These are phyloP conservation scores for Caerostris darwini DNA, from an alignment of 1,140 invertebrate species.

Conservation along the genomic window DNA sequence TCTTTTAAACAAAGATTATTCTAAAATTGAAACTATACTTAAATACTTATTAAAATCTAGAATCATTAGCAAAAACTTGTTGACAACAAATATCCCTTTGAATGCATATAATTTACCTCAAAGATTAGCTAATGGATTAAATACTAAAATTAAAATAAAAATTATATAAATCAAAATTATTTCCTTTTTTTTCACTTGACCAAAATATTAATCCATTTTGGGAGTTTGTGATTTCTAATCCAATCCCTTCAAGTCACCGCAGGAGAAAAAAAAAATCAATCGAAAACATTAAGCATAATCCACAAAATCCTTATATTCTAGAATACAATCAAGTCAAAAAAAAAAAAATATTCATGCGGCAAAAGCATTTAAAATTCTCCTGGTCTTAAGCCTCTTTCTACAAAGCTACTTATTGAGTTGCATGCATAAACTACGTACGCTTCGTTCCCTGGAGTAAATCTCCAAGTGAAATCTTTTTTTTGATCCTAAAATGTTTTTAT, in stretches of 20 bases:
- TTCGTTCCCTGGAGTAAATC: neutral
- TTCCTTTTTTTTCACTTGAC: neutral
- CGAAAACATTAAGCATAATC: neutral
- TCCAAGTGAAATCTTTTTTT: conserved; percentile 28
- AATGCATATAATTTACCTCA: no score
- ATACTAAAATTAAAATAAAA: no score
- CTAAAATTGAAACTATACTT: no score
- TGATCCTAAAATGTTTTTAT: conserved; percentile 16
- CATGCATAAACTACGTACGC: neutral
- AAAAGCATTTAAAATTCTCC: neutral
- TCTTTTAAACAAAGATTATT: no score
- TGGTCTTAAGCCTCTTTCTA: neutral
- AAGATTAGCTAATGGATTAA: no score
- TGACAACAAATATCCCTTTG: no score
- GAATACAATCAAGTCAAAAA: neutral
- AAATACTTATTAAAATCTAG: no score
- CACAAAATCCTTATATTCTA: neutral
- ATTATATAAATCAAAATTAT: no score
- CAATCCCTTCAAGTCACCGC: neutral
- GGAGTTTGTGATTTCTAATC: neutral
- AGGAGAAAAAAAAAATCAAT: neutral
- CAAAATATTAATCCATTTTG: neutral
- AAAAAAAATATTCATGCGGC: neutral
- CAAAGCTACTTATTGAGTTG: conserved; percentile 41
- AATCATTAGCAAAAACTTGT: no score